These are phyloP conservation scores for Pachypeltis micranthus DNA, from an alignment of 1,140 invertebrate genomes.

Conservation along the genomic window DNA sequence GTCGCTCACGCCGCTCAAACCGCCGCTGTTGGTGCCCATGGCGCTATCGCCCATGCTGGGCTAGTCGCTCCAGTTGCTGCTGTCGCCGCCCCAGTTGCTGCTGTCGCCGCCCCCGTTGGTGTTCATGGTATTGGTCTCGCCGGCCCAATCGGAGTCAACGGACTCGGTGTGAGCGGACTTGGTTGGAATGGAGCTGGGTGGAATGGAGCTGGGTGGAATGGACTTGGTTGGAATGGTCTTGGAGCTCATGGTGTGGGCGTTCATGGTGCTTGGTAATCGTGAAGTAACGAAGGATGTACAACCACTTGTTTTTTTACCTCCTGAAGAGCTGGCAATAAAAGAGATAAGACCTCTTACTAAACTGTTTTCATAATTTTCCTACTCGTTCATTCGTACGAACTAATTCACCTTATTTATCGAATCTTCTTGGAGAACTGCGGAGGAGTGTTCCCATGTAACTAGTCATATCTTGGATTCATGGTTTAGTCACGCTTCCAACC, in stretches of 20 bases:
- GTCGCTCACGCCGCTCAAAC: constrained; percentile 15
- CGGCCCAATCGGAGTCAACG: constrained; percentile 6
- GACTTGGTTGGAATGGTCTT: too few relatives aligned
- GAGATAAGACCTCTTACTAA: constrained; percentile 4
- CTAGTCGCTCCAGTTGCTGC: constrained; percentile 23
- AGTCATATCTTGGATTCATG: too few relatives aligned
- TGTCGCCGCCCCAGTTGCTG: not conserved
- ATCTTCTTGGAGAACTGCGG: not conserved
- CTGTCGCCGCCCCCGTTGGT: constrained; percentile 9
- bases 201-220: too few relatives aligned
- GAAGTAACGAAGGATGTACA: not conserved
- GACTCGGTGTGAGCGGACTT: not conserved
- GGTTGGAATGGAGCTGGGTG: too few relatives aligned
- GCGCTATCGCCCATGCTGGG: constrained; percentile 4
- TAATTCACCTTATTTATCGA: not conserved
- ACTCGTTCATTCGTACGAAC: not conserved
- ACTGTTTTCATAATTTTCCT: not conserved
- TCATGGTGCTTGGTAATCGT: not conserved
- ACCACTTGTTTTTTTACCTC: not conserved
- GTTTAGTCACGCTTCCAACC: not conserved
- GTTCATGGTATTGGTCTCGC: not conserved
- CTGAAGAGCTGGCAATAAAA: constrained; percentile 3
- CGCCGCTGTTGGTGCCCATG: constrained; percentile 31
- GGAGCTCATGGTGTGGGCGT: not conserved
- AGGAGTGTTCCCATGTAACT: too few relatives aligned